A percentile compares a stretch with the other conserved stretches of the same genome.
Conservation (phyloP, 1,140 invertebrate genomes). For the Brachionus rubens region DNA sequence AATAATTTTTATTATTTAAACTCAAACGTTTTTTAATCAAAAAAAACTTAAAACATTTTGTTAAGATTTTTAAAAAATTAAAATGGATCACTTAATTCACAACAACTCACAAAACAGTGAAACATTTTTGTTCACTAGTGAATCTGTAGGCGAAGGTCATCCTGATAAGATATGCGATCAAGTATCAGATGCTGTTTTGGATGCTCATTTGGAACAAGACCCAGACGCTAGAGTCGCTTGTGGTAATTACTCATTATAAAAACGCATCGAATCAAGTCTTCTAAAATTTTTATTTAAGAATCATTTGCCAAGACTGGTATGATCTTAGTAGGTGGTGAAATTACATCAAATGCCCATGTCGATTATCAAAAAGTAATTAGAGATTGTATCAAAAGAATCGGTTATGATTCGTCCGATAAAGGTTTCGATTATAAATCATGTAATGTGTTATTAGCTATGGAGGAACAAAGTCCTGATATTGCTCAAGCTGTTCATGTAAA, state of each 20-base stretch:
- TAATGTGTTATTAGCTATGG: slow-evolving; percentile 93
- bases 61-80: too few relatives aligned
- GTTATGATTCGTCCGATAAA: slow-evolving; percentile 93
- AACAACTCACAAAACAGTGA: slow-evolving; percentile 8
- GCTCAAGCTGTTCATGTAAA: slow-evolving; percentile 89
- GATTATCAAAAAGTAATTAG: slow-evolving; percentile 95
- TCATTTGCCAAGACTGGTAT: slow-evolving; percentile 65
- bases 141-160: slow-evolving; percentile 97
- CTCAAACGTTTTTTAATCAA: too few relatives aligned
- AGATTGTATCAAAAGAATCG: slow-evolving; percentile 93
- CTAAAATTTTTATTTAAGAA: slow-evolving; percentile 53
- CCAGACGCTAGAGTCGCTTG: slow-evolving; percentile 96
- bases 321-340: slow-evolving; percentile 67
- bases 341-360: slow-evolving; percentile 74
- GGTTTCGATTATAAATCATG: slow-evolving; percentile 98
- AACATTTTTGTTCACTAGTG: slow-evolving; percentile 90
- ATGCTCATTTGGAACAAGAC: slow-evolving; percentile 92
- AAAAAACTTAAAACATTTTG: background rate
- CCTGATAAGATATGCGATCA: slow-evolving; percentile 99
- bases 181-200: slow-evolving; percentile 96
- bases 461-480: slow-evolving; percentile 95
- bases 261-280: background rate
- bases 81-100: slow-evolving; percentile 38
- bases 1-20: too few relatives aligned
- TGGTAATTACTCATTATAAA: slow-evolving; percentile 56